Evolutionary conservation across 2,113 vertebrate species (phyloP), one percentile per base, ranked within the genome.

Genomic region (Pycnonotus jocosus): DNA sequence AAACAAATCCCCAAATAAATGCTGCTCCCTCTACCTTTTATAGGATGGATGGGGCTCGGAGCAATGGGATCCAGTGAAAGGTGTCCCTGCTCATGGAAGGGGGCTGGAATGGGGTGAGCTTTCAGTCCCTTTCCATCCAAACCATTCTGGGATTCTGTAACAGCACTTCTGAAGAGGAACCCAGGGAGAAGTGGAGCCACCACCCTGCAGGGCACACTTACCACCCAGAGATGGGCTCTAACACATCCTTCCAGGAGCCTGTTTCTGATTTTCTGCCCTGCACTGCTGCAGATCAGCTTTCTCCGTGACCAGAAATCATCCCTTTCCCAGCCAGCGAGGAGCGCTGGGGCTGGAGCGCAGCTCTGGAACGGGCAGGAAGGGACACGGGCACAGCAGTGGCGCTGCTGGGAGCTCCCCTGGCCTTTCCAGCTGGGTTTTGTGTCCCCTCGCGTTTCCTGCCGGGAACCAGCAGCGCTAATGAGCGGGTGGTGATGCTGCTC

Each of bases 271-370:
- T 47, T 38, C 16, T 35, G 18, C 42, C 15, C 53, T 22, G 37
- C 15, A 19, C 21, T 40, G 57, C 53, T 19, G 7, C 15, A 25
- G 9, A 23, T 38, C 25, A 2, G 19, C 6, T 30, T 62, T 69
- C 9, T n/a, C 47, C 35, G 3, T 0, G 9, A 14, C 2, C 54
- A 60, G 14, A 35, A 40, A 11, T 7, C 76, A 24, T 5, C 23
- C 18, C 14, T 35, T 57, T 40, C 65, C 35, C 18, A 17, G 40
- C 35, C n/a, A 16, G 42, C 1, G 1, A 21, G 50, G 24, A 11
- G 42, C 21, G 2, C 30, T 4, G 0, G 5, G 50, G 50, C 35
- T 4, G 6, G 45, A 2, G 22, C 61, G 1, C 1, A 0, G 79
- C 83, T 19, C 60, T 8, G 27, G 27, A 2, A 3, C 2, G 16